Evolutionary conservation across 2,113 vertebrate species (phyloP).

Genomic region (Archilochus colubris): DNA sequence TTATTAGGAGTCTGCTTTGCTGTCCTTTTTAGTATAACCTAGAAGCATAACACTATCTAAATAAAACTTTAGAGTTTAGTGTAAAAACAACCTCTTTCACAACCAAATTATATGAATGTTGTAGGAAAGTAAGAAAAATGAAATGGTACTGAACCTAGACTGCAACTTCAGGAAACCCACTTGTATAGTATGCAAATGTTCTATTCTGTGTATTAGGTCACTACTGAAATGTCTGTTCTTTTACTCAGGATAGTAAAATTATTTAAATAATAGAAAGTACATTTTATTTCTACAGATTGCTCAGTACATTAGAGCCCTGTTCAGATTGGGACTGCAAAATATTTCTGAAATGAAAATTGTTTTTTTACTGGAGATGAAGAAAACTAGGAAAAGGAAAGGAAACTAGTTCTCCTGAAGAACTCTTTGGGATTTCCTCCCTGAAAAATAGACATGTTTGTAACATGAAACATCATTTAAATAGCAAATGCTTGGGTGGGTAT

Average conservation of each 20-base stretch:
- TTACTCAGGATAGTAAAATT: neutral
- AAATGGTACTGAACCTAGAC: neutral
- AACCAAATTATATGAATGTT: neutral
- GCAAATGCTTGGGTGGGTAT: neutral
- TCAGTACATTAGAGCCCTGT: neutral
- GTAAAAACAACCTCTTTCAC: neutral
- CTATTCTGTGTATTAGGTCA: neutral
- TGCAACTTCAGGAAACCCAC: neutral
- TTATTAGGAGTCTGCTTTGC: neutral
- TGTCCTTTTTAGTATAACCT: neutral
- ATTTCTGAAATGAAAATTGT: neutral
- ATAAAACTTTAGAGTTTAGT: neutral
- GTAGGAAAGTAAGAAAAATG: neutral
- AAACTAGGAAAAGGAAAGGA: neutral
- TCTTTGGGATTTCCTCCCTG: neutral
- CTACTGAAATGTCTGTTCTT: neutral
- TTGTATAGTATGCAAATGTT: neutral
- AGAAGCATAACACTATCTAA: neutral
- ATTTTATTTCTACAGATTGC: neutral
- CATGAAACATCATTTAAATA: neutral
- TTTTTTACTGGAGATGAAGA: neutral
- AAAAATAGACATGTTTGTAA: neutral
- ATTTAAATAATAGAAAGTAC: neutral
- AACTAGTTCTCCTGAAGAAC: neutral
- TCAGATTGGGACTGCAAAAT: neutral